Conservation (phyloP, 2,888 invertebrate genomes). For the Lycia hirtaria region DNA sequence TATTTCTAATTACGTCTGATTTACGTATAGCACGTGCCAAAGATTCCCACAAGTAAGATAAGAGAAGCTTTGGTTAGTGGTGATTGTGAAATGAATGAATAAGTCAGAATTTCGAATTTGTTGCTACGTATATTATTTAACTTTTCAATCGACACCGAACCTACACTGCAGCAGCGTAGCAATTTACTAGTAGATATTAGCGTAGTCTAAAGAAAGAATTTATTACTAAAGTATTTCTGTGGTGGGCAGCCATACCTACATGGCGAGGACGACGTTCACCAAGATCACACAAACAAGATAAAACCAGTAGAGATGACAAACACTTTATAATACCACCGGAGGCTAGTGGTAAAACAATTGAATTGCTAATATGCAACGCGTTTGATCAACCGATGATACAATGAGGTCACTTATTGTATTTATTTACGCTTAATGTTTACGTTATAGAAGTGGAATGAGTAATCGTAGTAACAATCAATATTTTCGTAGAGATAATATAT, state of each 20-base stretch:
- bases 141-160: too few species aligned
- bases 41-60: background rate
- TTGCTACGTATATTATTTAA: too few species aligned
- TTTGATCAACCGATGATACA: slow-evolving; percentile 57
- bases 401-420: slow-evolving; percentile 68
- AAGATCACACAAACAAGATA: background rate
- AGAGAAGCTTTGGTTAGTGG: background rate
- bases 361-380: slow-evolving; percentile 59
- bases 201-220: background rate
- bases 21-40: too few species aligned
- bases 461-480: background rate
- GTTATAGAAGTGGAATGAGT: slow-evolving; percentile 33
- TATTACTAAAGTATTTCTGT: background rate
- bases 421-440: slow-evolving; percentile 60
- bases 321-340: background rate
- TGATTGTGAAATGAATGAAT: background rate
- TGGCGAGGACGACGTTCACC: background rate
- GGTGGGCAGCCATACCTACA: background rate
- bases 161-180: too few species aligned
- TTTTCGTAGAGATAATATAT: background rate
- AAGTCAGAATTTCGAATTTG: too few species aligned
- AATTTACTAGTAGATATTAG: too few species aligned
- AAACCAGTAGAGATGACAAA: slow-evolving; percentile 8
- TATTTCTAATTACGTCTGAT: too few species aligned
- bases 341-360: slow-evolving; percentile 51